Conservation (phyloP, 2,113 vertebrate species). For the Lamprotornis superbus region DNA sequence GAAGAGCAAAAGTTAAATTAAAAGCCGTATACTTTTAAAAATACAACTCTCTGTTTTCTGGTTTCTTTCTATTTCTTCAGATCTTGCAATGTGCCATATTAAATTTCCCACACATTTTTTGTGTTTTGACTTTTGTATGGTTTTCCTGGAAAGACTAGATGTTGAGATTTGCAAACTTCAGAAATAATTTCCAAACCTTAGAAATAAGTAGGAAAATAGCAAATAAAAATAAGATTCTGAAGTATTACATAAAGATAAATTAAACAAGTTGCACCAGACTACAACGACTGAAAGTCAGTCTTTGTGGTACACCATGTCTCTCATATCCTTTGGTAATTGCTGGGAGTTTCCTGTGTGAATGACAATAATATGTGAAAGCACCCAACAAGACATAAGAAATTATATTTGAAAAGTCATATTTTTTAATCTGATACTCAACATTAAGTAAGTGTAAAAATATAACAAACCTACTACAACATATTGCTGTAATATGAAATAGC, state of each 20-base stretch:
- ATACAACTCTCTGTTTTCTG: neutral
- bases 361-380: neutral
- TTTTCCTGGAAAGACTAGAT: neutral
- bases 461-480: fast-evolving
- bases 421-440: neutral
- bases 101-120: neutral
- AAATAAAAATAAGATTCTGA: neutral
- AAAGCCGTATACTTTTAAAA: neutral
- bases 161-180: neutral
- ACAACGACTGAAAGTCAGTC: neutral
- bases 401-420: fast-evolving
- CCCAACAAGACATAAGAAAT: neutral
- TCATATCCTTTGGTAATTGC: neutral
- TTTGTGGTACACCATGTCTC: neutral
- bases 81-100: neutral
- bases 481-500: neutral
- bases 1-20: neutral
- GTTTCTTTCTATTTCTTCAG: neutral
- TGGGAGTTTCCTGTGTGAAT: neutral
- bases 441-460: neutral
- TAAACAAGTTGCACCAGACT: neutral
- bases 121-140: neutral
- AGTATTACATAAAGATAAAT: neutral
- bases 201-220: neutral
- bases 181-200: neutral